These are phyloP conservation scores for Eriocheir sinensis DNA, from an alignment of 1,140 invertebrate genomes.

Conservation along the genomic window DNA sequence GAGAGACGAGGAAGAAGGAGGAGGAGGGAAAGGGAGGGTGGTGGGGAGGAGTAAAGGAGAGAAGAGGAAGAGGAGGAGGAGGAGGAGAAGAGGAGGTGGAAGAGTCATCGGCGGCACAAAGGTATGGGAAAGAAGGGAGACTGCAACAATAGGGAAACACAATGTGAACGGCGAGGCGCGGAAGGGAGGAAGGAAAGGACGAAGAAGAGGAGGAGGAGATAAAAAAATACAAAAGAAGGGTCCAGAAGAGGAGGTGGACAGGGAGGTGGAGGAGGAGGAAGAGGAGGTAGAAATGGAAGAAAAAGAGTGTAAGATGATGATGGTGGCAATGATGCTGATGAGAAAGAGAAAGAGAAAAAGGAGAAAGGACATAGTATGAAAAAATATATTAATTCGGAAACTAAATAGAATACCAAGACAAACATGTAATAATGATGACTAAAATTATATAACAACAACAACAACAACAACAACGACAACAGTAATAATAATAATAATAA, in stretches of 20 bases:
- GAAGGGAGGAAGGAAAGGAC: background rate
- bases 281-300: background rate
- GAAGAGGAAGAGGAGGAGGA: conserved; percentile 30
- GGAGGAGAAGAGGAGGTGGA: background rate
- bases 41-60: background rate
- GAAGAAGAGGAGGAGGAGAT: no score
- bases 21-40: background rate
- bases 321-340: no score
- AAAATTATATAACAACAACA: background rate
- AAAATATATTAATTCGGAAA: no score
- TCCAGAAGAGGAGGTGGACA: background rate
- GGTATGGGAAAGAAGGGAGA: conserved; percentile 31
- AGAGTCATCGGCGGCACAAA: conserved; percentile 17
- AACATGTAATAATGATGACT: no score
- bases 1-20: background rate
- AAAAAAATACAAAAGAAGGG: background rate
- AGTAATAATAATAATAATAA: no score
- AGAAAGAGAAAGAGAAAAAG: no score
- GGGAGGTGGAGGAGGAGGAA: no score
- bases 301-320: no score
- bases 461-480: background rate
- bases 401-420: background rate
- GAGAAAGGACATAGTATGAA: no score
- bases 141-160: conserved; percentile 14
- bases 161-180: background rate